Percentiles rank a stretch among this genome's conserved stretches.
phyloP scores from a whole-genome alignment of 1,140 invertebrate genomes.

The Zaprionus capensis region DNA sequence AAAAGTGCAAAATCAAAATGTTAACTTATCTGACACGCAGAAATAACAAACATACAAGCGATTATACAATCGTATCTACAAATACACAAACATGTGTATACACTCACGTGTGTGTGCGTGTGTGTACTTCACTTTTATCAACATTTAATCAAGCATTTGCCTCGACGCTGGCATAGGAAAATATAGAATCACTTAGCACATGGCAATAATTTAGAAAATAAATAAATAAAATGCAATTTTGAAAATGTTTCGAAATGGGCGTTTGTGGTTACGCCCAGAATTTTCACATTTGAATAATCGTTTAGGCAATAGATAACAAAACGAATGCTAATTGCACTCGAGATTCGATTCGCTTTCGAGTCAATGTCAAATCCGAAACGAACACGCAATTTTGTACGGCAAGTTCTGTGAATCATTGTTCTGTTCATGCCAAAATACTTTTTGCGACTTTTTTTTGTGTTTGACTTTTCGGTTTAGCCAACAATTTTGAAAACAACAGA shows the following conservation, averaged over 20 bases:
- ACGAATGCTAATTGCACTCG: conserved; percentile 70
- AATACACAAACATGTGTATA: conserved; percentile 1
- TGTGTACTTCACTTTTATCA: conserved; percentile 53
- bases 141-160: conserved; percentile 61
- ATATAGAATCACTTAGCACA: conserved; percentile 18
- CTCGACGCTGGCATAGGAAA: not conserved
- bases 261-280: conserved; percentile 13
- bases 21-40: conserved; percentile 39
- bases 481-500: conserved; percentile 16
- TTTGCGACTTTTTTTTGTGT: conserved; percentile 12
- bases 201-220: conserved; percentile 27
- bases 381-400: conserved; percentile 19
- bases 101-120: not conserved
- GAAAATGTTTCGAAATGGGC: conserved; percentile 18
- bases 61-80: conserved; percentile 23
- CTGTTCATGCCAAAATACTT: conserved; percentile 33
- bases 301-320: conserved; percentile 59
- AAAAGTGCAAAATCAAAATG: conserved; percentile 43
- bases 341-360: conserved; percentile 27
- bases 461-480: conserved; percentile 17
- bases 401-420: conserved; percentile 32
- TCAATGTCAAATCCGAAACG: conserved; percentile 38
- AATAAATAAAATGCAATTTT: conserved; percentile 17
- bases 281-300: conserved; percentile 42
- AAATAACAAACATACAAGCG: conserved; percentile 15